Base-by-base conservation (phyloP, 1,140 invertebrate genomes). In the Drosophila kurseongensis region DNA sequence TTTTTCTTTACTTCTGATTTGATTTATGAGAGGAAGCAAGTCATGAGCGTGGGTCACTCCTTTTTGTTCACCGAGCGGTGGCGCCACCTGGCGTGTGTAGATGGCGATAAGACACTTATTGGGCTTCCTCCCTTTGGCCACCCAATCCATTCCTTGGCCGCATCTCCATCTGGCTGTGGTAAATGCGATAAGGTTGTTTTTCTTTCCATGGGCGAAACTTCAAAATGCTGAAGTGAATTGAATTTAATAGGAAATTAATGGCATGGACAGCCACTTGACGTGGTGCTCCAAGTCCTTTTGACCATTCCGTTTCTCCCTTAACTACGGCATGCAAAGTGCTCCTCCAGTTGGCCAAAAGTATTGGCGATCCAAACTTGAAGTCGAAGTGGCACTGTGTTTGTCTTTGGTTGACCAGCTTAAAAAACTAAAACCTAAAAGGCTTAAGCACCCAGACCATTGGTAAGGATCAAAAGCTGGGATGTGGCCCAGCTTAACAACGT, bases 91-190 rank as follows among this genome's bases (percentile, higher is more conserved):
- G 73, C 35, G 66, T 73, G 75, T 78, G 75, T 65, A 72, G 62
- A 74, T 77, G 38, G 55, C 61, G 82, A 86, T 86, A 86, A 84
- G 67, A 71, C 67, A 71, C 65, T 71, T 71, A 71, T 40, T 56
- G 52, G 66, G 36, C 67, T 48, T 71, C 40, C 66, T 54, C 16
- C 10, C 38, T 14, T 16, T 13, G 36, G 18, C 62, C 62, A 50
- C 18, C 59, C 58, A 45, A 52, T 35, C 42, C 29, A 67, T 50
- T 67, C 63, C 65, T 54, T 14, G 45, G 32, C 41, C 66, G 60
- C 61, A 47, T 56, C 48, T 52, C 41, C 41, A 45, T 68, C 66
- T 68, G 66, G 47, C 48, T 69, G 41, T 27, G 66, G 67, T 2
- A 18, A 69, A 57, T 71, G 67, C 67, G 65, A 71, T 71, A 69